phyloP scores from a whole-genome alignment of 2,797 vertebrate species.

The Manis javanica region DNA sequence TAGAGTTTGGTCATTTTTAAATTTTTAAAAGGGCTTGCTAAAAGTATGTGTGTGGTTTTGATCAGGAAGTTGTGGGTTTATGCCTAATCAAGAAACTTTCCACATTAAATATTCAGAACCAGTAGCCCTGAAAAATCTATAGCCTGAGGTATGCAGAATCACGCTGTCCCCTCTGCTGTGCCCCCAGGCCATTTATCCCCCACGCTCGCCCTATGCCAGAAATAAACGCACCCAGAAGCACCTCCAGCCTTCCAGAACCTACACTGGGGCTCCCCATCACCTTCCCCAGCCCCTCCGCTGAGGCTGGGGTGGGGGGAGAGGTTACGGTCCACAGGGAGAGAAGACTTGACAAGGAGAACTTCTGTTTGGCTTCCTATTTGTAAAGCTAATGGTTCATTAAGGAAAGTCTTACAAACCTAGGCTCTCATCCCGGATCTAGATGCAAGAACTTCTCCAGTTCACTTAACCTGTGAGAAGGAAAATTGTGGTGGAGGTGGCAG shows the following conservation, averaged over 20 bases:
- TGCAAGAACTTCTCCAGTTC: neutral
- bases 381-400: neutral
- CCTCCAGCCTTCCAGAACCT: conserved; percentile 22
- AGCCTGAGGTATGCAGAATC: conserved; percentile 10
- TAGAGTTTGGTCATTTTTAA: conserved; percentile 51
- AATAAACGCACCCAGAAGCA: neutral
- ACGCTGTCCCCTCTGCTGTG: neutral
- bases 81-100: conserved; percentile 69
- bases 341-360: neutral
- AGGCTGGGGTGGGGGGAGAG: neutral
- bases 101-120: conserved; percentile 80
- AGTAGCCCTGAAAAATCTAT: conserved; percentile 60
- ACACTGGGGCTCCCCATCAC: neutral
- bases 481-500: neutral
- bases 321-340: neutral
- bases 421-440: neutral
- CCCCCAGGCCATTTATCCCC: neutral
- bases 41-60: conserved; percentile 75
- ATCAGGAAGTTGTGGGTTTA: conserved; percentile 78
- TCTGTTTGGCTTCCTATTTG: neutral
- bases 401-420: neutral
- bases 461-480: neutral
- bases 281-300: neutral
- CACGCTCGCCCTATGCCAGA: neutral
- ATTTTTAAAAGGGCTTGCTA: conserved; percentile 60